These are phyloP conservation scores for Oncorhynchus kisutch DNA, from an alignment of 2,113 vertebrate species.

Conservation along the genomic window DNA sequence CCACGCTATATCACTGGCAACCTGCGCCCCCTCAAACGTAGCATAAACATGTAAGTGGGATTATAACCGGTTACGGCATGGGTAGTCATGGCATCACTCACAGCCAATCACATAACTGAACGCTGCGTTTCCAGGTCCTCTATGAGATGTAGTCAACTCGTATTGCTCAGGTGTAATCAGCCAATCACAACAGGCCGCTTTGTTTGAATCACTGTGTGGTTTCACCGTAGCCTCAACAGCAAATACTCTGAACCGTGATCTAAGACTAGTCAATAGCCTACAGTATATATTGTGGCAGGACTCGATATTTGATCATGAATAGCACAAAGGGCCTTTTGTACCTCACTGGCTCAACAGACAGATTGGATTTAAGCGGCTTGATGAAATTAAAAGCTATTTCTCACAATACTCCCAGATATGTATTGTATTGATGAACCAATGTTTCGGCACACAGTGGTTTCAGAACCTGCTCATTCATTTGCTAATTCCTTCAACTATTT, in stretches of 20 bases:
- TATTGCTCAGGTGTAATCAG: too few relatives aligned
- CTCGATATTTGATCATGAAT: not conserved
- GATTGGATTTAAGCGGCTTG: not conserved
- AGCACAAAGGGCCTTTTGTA: not conserved
- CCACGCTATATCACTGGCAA: constrained; percentile 48
- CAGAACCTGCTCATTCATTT: not conserved
- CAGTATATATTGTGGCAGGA: not conserved
- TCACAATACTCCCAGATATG: not conserved
- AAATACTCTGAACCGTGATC: too few relatives aligned
- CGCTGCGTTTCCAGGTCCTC: not conserved
- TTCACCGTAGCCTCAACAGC: too few relatives aligned
- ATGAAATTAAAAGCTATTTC: not conserved
- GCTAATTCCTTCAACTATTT: not conserved
- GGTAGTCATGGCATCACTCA: constrained; percentile 8
- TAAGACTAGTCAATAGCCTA: not conserved
- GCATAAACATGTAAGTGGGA: constrained; percentile 39
- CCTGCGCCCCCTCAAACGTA: not conserved
- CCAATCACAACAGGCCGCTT: too few relatives aligned
- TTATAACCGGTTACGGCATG: constrained; percentile 34
- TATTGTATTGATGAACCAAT: too few relatives aligned
- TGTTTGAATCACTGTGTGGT: too few relatives aligned
- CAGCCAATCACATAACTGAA: not conserved
- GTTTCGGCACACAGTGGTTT: not conserved
- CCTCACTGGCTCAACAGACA: not conserved
- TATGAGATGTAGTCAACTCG: too few relatives aligned